A percentile compares a stretch with the other conserved stretches of the same genome.
Conservation (phyloP, 1,140 invertebrate genomes). For the Lepeophtheirus salmonis region DNA sequence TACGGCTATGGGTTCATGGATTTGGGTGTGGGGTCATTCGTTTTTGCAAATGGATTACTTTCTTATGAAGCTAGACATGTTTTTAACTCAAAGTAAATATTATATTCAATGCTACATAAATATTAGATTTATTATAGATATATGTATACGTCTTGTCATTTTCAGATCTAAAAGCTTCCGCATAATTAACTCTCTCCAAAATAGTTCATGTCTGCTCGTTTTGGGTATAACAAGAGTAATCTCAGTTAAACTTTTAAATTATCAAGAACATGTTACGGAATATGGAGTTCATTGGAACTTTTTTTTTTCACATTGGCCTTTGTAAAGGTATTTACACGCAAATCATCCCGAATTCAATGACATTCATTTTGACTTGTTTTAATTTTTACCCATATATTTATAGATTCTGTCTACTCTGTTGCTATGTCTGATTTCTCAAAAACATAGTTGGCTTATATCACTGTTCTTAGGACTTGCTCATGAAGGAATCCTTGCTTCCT, state of each 20-base stretch:
- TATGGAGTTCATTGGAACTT: slow-evolving; percentile 97
- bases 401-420: background rate
- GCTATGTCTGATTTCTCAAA: background rate
- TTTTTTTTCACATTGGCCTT: slow-evolving; percentile 71
- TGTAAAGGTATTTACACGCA: slow-evolving; percentile 42
- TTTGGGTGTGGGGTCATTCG: slow-evolving; percentile 69
- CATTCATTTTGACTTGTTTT: too few relatives aligned
- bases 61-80: slow-evolving; percentile 34
- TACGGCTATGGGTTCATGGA: slow-evolving; percentile 87
- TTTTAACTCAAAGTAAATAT: too few relatives aligned
- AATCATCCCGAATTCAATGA: too few relatives aligned
- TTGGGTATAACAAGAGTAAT: slow-evolving; percentile 46
- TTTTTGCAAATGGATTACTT: slow-evolving; percentile 65
- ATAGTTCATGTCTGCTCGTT: slow-evolving; percentile 35
- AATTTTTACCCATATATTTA: too few relatives aligned
- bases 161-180: background rate
- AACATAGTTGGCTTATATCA: background rate
- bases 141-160: background rate
- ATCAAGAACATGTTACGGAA: slow-evolving; percentile 67
- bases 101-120: too few relatives aligned
- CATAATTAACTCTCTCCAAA: background rate
- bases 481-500: background rate
- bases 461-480: background rate
- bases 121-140: too few relatives aligned
- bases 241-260: slow-evolving; percentile 36